Conservation (phyloP, 2,888 invertebrate genomes). For the Epirrita christyi region DNA sequence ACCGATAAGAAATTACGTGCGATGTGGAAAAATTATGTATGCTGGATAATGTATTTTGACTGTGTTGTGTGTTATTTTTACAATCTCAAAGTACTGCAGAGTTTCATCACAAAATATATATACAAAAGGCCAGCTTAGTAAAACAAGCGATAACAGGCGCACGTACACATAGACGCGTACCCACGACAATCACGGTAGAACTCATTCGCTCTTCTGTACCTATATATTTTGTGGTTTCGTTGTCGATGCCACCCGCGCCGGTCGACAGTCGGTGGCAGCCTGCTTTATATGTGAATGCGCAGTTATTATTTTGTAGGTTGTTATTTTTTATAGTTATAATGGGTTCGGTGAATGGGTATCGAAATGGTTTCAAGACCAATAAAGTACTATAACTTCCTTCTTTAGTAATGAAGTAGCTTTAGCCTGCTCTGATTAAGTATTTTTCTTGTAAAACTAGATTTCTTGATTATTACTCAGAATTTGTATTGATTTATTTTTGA, state of each 20-base stretch:
- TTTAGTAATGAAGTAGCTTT: constrained; percentile 22
- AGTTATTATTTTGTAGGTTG: constrained; percentile 20
- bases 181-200: no score
- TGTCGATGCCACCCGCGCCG: no score
- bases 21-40: neutral
- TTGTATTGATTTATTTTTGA: neutral
- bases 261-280: neutral
- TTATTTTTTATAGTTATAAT: constrained; percentile 32
- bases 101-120: no score
- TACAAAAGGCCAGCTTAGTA: no score
- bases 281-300: constrained; percentile 5
- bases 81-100: no score
- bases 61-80: no score
- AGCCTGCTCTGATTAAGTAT: constrained; percentile 23
- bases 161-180: no score
- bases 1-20: neutral
- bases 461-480: neutral
- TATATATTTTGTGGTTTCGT: no score
- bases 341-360: constrained; percentile 28
- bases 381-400: constrained; percentile 32
- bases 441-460: constrained; percentile 18
- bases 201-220: no score
- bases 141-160: no score
- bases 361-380: constrained; percentile 31
- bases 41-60: no score